Percentiles rank a stretch among this genome's conserved stretches.
These are phyloP conservation scores for Melitaea cinxia DNA, from an alignment of 1,140 invertebrate genomes.

Conservation along the genomic window DNA sequence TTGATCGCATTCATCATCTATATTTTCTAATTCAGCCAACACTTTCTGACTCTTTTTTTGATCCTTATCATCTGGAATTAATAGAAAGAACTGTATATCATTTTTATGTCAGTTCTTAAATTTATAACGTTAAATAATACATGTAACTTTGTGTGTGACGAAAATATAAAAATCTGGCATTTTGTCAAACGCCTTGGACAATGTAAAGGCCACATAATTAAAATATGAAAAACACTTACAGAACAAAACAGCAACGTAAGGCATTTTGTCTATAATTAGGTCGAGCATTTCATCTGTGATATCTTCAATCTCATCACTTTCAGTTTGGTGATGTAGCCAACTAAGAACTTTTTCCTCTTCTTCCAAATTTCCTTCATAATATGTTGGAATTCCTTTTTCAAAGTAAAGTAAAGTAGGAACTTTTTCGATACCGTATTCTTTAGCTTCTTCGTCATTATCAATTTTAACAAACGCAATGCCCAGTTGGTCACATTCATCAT, in stretches of 20 bases:
- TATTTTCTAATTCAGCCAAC: slow-evolving; percentile 93
- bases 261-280: slow-evolving; percentile 94
- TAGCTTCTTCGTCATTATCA: slow-evolving; percentile 93
- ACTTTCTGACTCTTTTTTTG: slow-evolving; percentile 95
- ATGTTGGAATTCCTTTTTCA: slow-evolving; percentile 93
- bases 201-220: slow-evolving; percentile 43
- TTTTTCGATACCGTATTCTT: slow-evolving; percentile 95
- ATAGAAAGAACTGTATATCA: slow-evolving; percentile 71
- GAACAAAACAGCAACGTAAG: slow-evolving; percentile 93
- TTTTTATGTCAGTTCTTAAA: slow-evolving; percentile 73
- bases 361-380: slow-evolving; percentile 95
- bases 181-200: slow-evolving; percentile 19
- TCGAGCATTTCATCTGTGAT: slow-evolving; percentile 97
- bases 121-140: slow-evolving; percentile 14
- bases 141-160: slow-evolving; percentile 11
- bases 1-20: slow-evolving; percentile 96
- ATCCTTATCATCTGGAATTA: slow-evolving; percentile 92
- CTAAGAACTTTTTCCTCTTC: slow-evolving; percentile 94
- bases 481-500: slow-evolving; percentile 95
- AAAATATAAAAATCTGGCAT: slow-evolving; percentile 19
- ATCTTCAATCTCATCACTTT: slow-evolving; percentile 96
- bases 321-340: slow-evolving; percentile 93
- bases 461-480: slow-evolving; percentile 96
- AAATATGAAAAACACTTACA: slow-evolving; percentile 86
- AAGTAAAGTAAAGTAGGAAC: slow-evolving; percentile 93